These are phyloP conservation scores for Daphoenositta chrysoptera DNA, from an alignment of 2,113 vertebrate genomes.

Conservation along the genomic window DNA sequence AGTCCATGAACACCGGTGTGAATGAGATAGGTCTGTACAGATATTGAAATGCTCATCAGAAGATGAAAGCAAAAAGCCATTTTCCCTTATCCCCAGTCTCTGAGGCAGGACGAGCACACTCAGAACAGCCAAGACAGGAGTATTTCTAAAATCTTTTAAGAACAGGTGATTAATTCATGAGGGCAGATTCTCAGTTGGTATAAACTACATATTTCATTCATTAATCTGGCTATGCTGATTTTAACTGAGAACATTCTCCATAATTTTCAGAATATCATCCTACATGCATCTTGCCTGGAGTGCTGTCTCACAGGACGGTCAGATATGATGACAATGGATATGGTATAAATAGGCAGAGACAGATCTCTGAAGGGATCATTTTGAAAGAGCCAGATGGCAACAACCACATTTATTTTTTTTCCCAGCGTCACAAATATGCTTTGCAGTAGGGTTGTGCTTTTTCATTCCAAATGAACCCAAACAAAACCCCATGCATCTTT, in stretches of 20 bases:
- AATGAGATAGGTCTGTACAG: neutral
- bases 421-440: slow-evolving; percentile 6
- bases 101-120: neutral
- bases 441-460: slow-evolving; percentile 11
- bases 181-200: neutral
- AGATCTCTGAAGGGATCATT: slow-evolving; percentile 33
- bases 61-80: neutral
- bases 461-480: slow-evolving; percentile 30
- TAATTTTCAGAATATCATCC: neutral
- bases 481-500: slow-evolving; percentile 10
- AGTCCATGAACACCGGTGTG: neutral
- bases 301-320: neutral
- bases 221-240: neutral
- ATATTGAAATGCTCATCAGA: neutral
- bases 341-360: slow-evolving; percentile 34
- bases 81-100: neutral
- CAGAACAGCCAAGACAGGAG: neutral
- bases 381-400: slow-evolving; percentile 50
- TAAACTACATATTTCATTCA: neutral
- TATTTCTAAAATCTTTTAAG: neutral
- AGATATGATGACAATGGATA: slow-evolving; percentile 4
- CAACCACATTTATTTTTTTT: neutral
- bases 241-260: neutral
- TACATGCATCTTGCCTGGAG: neutral
- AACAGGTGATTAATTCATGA: neutral